Conservation (phyloP, 2,888 invertebrate genomes). For the Loripinus fragilis region DNA sequence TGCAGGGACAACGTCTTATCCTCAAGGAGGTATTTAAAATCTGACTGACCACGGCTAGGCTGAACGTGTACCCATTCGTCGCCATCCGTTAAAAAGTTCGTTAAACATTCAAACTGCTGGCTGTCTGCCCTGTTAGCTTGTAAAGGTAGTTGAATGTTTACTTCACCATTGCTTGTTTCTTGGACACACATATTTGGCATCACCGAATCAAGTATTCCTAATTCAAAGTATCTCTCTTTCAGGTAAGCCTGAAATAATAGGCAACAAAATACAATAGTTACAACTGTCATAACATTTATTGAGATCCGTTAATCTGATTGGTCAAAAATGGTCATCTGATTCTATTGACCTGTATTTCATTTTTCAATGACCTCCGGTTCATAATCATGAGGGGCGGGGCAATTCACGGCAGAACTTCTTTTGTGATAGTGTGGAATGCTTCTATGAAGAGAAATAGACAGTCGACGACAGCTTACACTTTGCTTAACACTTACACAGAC, state of each 20-base stretch:
- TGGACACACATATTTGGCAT: constrained; percentile 23
- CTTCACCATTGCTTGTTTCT: constrained; percentile 63
- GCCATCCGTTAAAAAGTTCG: constrained; percentile 58
- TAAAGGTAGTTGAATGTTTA: constrained; percentile 68
- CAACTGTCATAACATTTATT: too few species aligned
- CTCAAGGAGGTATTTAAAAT: constrained; percentile 61
- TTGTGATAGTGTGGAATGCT: too few species aligned
- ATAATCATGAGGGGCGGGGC: too few species aligned
- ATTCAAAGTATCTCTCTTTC: not conserved
- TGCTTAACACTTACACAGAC: too few species aligned
- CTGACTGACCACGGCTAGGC: constrained; percentile 33
- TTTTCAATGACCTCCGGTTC: too few species aligned
- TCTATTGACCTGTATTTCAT: too few species aligned
- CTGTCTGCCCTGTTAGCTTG: constrained; percentile 47
- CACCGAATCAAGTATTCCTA: constrained; percentile 1
- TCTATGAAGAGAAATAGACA: too few species aligned
- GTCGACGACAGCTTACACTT: too few species aligned
- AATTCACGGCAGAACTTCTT: too few species aligned
- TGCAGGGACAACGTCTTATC: constrained; percentile 49
- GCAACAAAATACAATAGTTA: too few species aligned
- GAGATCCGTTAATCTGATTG: too few species aligned
- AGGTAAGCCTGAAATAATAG: not conserved
- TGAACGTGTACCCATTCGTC: constrained; percentile 27
- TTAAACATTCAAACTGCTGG: constrained; percentile 66
- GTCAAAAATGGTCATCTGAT: too few species aligned